Evolutionary conservation across 1,140 invertebrate species (phyloP), one percentile per base, ranked within the genome.

Genomic region (Drosophila pachea): DNA sequence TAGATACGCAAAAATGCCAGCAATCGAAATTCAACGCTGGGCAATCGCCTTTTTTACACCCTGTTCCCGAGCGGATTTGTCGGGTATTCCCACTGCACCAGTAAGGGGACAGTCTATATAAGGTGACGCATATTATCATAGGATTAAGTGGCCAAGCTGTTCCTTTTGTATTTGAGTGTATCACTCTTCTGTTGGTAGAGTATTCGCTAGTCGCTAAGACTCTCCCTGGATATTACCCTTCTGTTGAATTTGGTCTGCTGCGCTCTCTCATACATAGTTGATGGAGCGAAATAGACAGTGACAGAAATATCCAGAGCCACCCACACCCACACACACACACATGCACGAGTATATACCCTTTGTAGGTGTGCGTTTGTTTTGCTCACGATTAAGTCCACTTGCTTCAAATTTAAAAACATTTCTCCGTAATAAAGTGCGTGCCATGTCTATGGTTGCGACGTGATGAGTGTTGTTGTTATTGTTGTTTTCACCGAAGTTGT

Each of bases 361-460:
- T n/a, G n/a, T n/a, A n/a, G n/a, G n/a, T n/a, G 60, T 52, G 63
- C 45, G 53, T 58, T 48, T 48, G 65, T 58, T 74, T 38, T 74
- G 63, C 66, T 73, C 72, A 78, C 76, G 79, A 84, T 84, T 84
- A 84, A 84, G 79, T 79, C 65, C 76, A 78, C 72, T 79, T 74
- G 68, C 73, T 73, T 79, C 62, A 76, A 76, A 78, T 67, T 84
- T 75, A 68, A 42, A 84, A 84, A 76, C 79, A 76, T 84, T 84
- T 73, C 79, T 50, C 71, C 63, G 75, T 68, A 83, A 83, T 79
- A 86, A 83, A 83, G 79, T 79, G 79, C 73, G 79, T 84, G 12
- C 12, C 7, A 16, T 14, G 29, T 33, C 43, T 61, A 22, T 22
- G 6, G 61, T 71, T 68, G 63, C 8, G 5, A 47, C 16, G 60